phyloP scores from a whole-genome alignment of 1,140 invertebrate species.

The Danaus plexippus region DNA sequence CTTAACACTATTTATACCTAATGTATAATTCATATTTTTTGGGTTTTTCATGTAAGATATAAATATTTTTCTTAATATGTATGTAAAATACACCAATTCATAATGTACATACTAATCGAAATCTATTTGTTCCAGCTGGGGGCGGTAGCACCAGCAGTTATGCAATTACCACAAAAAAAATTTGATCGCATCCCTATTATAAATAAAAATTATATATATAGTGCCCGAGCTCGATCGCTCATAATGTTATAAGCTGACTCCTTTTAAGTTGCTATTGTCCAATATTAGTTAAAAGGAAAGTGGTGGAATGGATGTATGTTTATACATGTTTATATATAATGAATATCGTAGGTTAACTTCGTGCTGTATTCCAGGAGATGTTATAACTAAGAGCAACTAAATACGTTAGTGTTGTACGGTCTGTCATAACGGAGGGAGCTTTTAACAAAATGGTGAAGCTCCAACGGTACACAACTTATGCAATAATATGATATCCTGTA shows the following conservation, averaged over 20 bases:
- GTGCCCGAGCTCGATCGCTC: conserved; percentile 26
- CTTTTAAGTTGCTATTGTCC: conserved; percentile 61
- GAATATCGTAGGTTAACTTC: conserved; percentile 68
- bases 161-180: conserved; percentile 60
- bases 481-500: no score
- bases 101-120: no score
- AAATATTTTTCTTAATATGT: no score
- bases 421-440: no score
- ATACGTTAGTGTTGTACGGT: no score
- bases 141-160: conserved; percentile 41
- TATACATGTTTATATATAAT: conserved; percentile 71
- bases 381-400: conserved; percentile 2
- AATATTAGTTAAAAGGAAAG: conserved; percentile 43
- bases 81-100: no score
- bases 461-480: no score
- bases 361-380: conserved; percentile 45
- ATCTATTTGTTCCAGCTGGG: conserved; percentile 16
- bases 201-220: conserved; percentile 41
- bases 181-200: conserved; percentile 52
- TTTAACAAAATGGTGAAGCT: no score
- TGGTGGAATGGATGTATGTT: conserved; percentile 63
- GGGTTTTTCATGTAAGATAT: no score
- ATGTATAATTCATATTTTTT: no score
- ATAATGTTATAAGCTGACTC: conserved; percentile 47
- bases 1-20: no score